Conservation (phyloP, 2,888 invertebrate genomes). For the Xylophagus ater region DNA sequence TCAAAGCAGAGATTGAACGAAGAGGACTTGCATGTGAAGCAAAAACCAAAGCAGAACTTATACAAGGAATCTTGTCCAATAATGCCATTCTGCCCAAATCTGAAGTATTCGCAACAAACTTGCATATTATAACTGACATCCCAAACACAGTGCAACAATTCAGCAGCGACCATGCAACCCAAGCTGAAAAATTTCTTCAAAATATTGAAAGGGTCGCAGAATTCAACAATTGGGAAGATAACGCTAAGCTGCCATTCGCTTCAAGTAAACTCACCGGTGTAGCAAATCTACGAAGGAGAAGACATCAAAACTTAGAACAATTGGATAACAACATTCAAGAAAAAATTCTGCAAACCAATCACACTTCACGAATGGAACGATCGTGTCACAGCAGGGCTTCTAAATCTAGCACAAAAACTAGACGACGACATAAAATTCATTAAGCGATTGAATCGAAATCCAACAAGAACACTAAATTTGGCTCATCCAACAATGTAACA, state of each 20-base stretch:
- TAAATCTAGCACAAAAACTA: not conserved
- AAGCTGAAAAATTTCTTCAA: constrained; percentile 8
- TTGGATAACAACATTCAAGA: constrained; percentile 6
- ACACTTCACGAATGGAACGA: constrained; percentile 11
- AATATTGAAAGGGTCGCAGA: not conserved
- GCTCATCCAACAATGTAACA: no score
- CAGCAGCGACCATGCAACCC: constrained; percentile 5
- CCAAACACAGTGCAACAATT: constrained; percentile 7
- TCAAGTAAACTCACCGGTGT: constrained; percentile 6
- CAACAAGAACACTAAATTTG: no score
- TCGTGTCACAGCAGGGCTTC: constrained; percentile 5
- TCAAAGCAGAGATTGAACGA: no score
- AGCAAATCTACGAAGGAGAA: constrained; percentile 11
- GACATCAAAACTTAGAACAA: constrained; percentile 1
- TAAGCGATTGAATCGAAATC: constrained; percentile 1
- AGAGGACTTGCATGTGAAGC: no score
- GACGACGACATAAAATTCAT: no score
- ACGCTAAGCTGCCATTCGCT: constrained; percentile 7
- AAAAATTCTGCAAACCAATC: constrained; percentile 3
- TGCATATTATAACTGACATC: constrained; percentile 8
- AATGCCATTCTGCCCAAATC: no score
- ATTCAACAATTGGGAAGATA: constrained; percentile 5
- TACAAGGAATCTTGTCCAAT: no score
- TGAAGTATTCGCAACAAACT: constrained; percentile 6
- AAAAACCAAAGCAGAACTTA: no score